Conservation (phyloP, 2,797 vertebrate species). For the Sebastes elongatus region DNA sequence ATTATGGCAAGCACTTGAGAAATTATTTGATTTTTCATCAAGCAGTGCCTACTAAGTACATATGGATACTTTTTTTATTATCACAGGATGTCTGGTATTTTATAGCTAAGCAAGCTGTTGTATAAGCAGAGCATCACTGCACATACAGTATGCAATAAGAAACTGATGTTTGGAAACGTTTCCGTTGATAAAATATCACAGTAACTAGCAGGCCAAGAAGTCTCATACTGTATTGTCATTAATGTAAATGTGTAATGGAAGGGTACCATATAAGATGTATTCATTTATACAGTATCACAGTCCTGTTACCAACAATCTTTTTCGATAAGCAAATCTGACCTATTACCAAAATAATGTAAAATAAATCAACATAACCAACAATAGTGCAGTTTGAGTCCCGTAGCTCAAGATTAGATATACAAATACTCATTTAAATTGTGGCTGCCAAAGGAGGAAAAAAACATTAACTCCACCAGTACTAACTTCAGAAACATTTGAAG, state of each 20-base stretch:
- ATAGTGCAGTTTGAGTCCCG: background rate
- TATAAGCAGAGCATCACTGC: background rate
- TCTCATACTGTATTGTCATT: background rate
- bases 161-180: background rate
- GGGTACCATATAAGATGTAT: background rate
- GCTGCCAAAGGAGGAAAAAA: background rate
- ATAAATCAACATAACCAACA: background rate
- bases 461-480: background rate
- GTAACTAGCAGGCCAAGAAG: background rate
- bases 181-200: background rate
- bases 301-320: background rate
- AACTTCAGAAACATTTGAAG: background rate
- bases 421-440: background rate
- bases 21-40: slow-evolving; percentile 17
- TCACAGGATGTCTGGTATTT: slow-evolving; percentile 16
- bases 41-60: background rate
- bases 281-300: background rate
- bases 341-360: background rate
- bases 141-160: background rate
- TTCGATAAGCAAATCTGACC: background rate
- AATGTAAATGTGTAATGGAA: background rate
- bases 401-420: background rate
- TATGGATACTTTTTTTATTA: slow-evolving; percentile 6
- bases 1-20: slow-evolving; percentile 1
- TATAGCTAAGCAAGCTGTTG: slow-evolving; percentile 10